Base-by-base conservation (phyloP, 2,888 invertebrate species). In the Dendrolimus pini region DNA sequence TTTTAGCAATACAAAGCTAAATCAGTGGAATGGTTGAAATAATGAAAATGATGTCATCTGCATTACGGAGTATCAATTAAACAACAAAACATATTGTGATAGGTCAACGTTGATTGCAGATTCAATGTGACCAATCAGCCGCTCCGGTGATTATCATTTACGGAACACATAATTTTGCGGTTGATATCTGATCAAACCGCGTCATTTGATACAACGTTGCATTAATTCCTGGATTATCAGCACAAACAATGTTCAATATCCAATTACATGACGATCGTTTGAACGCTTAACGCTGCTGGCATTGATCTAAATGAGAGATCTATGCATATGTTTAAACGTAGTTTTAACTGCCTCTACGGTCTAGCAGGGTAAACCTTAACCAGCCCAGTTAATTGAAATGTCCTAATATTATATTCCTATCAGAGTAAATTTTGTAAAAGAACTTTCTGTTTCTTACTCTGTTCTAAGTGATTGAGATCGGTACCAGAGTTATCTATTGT, bases 91-190 rank as follows among this genome's bases (percentile, higher is more conserved):
- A 71, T 60, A 56, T 57, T 66, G 61, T 65, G 66, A 68, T 69
- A 65, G 65, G 66, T 65, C 64, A 62, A 56, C 60, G 59, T 59
- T 63, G 65, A 68, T 74, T 67, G 67, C 62, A 60, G 65, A 71
- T 71, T 70, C 72, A 75, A 69, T 78, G 72, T 75, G 74, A 74
- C 70, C 76, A 80, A 77, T 80, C 76, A 76, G 67, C 75, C 74
- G 65, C 69, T 60, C 60, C 64, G 61, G 72, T 75, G 77, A 83
- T 82, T 81, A 76, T 77, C 75, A 77, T 77, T 76, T 72, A 76
- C 71, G 70, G 71, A 74, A 76, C 75, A 77, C 78, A 82, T 81
- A 77, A 81, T 82, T 80, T 75, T 72, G 82, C 65, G 82, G 84
- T 74, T 72, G 74, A 79, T 74, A 75, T 75, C 72, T 65, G 63